phyloP scores from a whole-genome alignment of 2,113 vertebrate genomes.

The Cololabis saira region DNA sequence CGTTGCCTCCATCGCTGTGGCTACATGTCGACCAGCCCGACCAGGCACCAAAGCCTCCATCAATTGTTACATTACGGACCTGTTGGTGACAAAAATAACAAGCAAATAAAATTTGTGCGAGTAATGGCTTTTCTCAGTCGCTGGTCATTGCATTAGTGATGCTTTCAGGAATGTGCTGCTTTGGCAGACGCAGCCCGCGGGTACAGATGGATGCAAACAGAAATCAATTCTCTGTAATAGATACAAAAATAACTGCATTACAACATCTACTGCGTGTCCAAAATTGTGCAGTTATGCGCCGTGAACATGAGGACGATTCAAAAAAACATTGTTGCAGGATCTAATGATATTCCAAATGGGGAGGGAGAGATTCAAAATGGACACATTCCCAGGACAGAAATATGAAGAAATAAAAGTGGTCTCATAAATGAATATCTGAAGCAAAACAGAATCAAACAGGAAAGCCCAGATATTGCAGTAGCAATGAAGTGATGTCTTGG shows the following conservation, averaged over 20 bases:
- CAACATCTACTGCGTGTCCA: conserved; percentile 28
- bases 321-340: conserved; percentile 32
- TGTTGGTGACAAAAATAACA: conserved; percentile 56
- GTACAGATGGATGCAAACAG: conserved; percentile 32
- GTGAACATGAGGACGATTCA: conserved; percentile 35
- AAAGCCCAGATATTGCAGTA: conserved; percentile 44
- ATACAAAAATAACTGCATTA: conserved; percentile 56
- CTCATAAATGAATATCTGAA: conserved; percentile 48
- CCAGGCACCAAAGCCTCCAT: conserved; percentile 90
- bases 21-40: conserved; percentile 89
- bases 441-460: conserved; percentile 52
- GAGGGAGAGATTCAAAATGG: conserved; percentile 23
- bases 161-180: conserved; percentile 42
- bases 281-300: conserved; percentile 40
- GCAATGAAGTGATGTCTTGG: conserved; percentile 49
- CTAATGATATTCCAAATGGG: conserved; percentile 33
- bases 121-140: conserved; percentile 52
- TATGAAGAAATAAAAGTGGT: conserved; percentile 57
- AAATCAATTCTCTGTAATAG: conserved; percentile 63
- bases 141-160: conserved; percentile 31
- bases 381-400: conserved; percentile 36
- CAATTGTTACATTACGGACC: conserved; percentile 92
- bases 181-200: conserved; percentile 25
- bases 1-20: conserved; percentile 84
- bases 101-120: conserved; percentile 39